Conservation (phyloP, 2,888 invertebrate species). For the Bombyx huttoni region DNA sequence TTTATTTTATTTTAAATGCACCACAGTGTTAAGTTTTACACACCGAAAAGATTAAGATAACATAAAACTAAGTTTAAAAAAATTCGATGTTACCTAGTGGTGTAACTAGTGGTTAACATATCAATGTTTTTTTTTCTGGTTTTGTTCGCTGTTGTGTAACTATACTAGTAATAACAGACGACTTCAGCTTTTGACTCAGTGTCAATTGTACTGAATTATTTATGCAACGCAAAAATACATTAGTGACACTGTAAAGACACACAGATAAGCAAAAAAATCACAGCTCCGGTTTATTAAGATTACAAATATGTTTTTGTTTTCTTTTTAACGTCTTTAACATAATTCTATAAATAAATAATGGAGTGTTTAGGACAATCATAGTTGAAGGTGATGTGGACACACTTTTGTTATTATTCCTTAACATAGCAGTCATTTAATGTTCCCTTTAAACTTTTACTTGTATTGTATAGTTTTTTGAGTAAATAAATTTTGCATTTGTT, state of each 20-base stretch:
- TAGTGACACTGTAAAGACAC: slow-evolving; percentile 34
- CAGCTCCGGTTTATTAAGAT: slow-evolving; percentile 71
- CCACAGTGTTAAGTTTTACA: too few relatives aligned
- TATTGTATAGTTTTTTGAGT: neutral
- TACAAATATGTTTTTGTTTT: slow-evolving; percentile 59
- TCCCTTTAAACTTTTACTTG: neutral
- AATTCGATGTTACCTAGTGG: too few relatives aligned
- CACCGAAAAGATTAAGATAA: too few relatives aligned
- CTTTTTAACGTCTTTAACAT: slow-evolving; percentile 44
- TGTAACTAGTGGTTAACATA: neutral
- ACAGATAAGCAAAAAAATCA: slow-evolving; percentile 67
- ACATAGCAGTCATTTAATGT: too few relatives aligned
- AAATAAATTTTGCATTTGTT: neutral
- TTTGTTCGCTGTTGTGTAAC: neutral
- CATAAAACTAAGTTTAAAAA: too few relatives aligned
- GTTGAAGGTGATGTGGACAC: slow-evolving; percentile 46
- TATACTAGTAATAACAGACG: slow-evolving; percentile 10
- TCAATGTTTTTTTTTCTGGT: neutral
- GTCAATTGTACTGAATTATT: slow-evolving; percentile 5
- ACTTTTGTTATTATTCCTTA: neutral
- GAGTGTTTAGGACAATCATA: slow-evolving; percentile 56
- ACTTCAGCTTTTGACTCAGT: slow-evolving; percentile 27
- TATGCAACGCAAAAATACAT: neutral
- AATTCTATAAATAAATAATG: slow-evolving; percentile 67
- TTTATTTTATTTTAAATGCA: too few relatives aligned